Evolutionary conservation across 2,113 vertebrate genomes (phyloP).

Genomic region (Campylomormyrus tamandua): DNA sequence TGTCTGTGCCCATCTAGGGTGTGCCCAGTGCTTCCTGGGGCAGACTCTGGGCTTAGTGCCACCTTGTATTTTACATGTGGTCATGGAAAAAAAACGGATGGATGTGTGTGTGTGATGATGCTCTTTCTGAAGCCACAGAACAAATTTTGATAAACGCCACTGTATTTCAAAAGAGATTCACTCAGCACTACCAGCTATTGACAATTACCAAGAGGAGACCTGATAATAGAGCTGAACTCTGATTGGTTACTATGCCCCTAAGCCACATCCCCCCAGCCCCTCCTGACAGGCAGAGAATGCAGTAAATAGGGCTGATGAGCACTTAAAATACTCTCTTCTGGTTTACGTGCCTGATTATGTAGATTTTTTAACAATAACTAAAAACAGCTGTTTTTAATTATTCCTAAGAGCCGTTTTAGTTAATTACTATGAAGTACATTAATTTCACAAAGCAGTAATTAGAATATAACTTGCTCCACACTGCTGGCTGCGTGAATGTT

Average conservation of each 20-base stretch:
- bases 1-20: not conserved
- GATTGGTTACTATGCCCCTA: not conserved
- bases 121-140: not conserved
- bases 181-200: not conserved
- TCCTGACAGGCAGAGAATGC: not conserved
- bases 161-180: not conserved
- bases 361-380: not conserved
- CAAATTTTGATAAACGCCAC: not conserved
- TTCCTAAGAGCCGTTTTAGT: not conserved
- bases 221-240: not conserved
- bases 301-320: not conserved
- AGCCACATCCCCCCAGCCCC: not conserved
- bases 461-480: not conserved
- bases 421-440: not conserved
- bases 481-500: not conserved
- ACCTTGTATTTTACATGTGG: not conserved
- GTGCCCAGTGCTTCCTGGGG: not conserved
- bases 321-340: not conserved
- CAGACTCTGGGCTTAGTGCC: not conserved
- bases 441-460: not conserved
- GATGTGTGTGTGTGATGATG: not conserved
- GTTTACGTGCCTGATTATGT: not conserved
- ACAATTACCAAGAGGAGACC: not conserved
- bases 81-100: not conserved
- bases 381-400: constrained; percentile 1